phyloP scores from a whole-genome alignment of 2,888 invertebrate species.

The Pemphredon lugubris region DNA sequence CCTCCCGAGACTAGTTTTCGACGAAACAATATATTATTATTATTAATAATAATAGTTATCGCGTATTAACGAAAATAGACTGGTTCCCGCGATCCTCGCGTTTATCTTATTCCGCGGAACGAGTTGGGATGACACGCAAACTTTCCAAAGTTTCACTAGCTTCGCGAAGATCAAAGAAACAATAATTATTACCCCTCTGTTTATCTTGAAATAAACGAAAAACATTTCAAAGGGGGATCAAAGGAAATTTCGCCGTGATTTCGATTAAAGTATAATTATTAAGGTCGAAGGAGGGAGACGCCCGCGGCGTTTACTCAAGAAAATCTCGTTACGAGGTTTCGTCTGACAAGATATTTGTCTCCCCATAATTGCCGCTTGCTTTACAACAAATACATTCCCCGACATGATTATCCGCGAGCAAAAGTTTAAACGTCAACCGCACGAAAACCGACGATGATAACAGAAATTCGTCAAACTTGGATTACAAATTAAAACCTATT shows the following conservation, averaged over 20 bases:
- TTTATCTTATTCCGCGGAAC: no score
- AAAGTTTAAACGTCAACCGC: no score
- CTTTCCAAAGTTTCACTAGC: no score
- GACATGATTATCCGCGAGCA: background rate
- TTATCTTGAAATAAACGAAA: conserved; percentile 5
- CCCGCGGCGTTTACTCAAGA: conserved; percentile 24
- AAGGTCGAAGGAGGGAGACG: conserved; percentile 25
- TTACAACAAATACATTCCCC: background rate
- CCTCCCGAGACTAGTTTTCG: no score
- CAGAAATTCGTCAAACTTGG: no score
- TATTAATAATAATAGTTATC: no score
- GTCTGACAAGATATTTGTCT: conserved; percentile 12
- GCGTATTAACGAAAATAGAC: no score
- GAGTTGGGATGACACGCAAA: no score
- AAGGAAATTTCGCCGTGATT: conserved; percentile 47
- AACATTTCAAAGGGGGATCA: conserved; percentile 7
- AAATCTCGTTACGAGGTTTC: conserved; percentile 41
- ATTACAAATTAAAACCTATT: no score
- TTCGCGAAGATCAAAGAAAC: background rate
- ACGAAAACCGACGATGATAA: no score
- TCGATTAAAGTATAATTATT: conserved; percentile 56
- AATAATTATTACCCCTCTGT: conserved; percentile 15
- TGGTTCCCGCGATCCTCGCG: no score
- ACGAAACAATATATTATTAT: no score
- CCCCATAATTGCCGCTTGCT: conserved; percentile 2